Base-by-base conservation (phyloP, 2,113 vertebrate species). In the Butorides virescens region DNA sequence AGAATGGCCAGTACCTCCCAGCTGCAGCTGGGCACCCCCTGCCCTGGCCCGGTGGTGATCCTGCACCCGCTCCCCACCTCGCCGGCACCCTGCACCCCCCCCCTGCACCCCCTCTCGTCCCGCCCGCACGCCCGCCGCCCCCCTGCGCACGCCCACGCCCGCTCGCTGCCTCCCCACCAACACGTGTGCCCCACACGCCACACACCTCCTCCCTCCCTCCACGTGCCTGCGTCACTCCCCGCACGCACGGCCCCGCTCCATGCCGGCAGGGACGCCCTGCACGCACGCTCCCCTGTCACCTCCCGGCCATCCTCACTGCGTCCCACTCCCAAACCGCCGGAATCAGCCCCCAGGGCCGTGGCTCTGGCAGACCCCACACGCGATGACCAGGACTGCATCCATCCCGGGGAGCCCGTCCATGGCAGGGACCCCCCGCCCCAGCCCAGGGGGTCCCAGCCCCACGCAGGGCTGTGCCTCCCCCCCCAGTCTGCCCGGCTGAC, bases 191-290 rank as follows among this genome's bases (percentile, higher is more conserved):
- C 49, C 16, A 5, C 90, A 34, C 21, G 2, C 62, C 11, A 19
- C 74, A 61, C 72, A 13, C 89, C 71, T 74, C 89, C 89, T 66
- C 89, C 89, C 89, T 66, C 89, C 62, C 61, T 65, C 53, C 47
- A 14, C 7, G 44, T 22, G 71, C 67, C 80, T 59, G 66, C 4
- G 2, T 75, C 78, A 49, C 46, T 13, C 32, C 80, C 44, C 5
- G 1, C 62, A 47, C 5, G 2, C 76, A 14, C 3, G 1, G 61
- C 78, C 63, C 62, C 9, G 49, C 85, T 65, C 95, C 86, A 50
- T 53, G 72, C 37, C 5, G 13, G 37, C n/a, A 21, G 15, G 63
- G 82, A 83, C 4, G 15, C 25, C 59, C 27, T 15, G 63, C 65
- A 70, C 61, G 18, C 34, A 50, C 39, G 2, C 92, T 36, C 12